Percentiles rank a stretch among this genome's conserved stretches.
These are phyloP conservation scores for Aphidius gifuensis DNA, from an alignment of 1,140 invertebrate genomes.

Conservation along the genomic window DNA sequence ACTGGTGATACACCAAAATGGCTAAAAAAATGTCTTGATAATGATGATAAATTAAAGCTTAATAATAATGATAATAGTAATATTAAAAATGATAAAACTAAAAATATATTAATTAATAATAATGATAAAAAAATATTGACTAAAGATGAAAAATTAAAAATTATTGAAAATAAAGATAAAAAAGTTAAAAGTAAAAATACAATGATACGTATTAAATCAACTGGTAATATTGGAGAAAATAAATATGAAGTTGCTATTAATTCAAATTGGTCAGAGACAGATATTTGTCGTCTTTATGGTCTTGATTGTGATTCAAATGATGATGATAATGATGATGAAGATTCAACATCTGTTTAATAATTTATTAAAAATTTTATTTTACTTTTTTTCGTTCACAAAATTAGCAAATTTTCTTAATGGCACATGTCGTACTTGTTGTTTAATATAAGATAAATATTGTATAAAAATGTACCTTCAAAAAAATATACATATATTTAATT, in stretches of 20 bases:
- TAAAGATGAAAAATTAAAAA: slow-evolving; percentile 23
- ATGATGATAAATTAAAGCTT: slow-evolving; percentile 20
- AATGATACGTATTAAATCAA: slow-evolving; percentile 40
- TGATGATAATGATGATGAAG: slow-evolving; percentile 34
- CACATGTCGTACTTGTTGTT: not conserved
- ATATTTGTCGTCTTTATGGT: slow-evolving; percentile 32
- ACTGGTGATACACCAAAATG: slow-evolving; percentile 42
- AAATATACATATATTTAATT: not conserved
- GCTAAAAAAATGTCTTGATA: slow-evolving; percentile 45
- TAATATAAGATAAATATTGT: not conserved
- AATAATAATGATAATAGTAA: slow-evolving; percentile 1
- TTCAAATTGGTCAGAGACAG: slow-evolving; percentile 33
- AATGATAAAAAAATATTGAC: slow-evolving; percentile 23
- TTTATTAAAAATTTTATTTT: slow-evolving; percentile 9
- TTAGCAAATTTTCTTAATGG: not conserved
- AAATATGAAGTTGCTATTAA: slow-evolving; percentile 38
- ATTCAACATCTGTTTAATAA: slow-evolving; percentile 48
- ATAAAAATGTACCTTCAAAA: not conserved
- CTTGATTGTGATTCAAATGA: slow-evolving; percentile 31
- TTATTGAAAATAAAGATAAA: slow-evolving; percentile 16
- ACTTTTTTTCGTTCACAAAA: slow-evolving; percentile 7
- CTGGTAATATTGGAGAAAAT: slow-evolving; percentile 32
- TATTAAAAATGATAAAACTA: slow-evolving; percentile 17
- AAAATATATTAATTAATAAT: not conserved
- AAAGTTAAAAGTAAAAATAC: slow-evolving; percentile 30